These are phyloP conservation scores for Sebastes iracundus DNA, from an alignment of 2,797 vertebrate genomes.

Conservation along the genomic window DNA sequence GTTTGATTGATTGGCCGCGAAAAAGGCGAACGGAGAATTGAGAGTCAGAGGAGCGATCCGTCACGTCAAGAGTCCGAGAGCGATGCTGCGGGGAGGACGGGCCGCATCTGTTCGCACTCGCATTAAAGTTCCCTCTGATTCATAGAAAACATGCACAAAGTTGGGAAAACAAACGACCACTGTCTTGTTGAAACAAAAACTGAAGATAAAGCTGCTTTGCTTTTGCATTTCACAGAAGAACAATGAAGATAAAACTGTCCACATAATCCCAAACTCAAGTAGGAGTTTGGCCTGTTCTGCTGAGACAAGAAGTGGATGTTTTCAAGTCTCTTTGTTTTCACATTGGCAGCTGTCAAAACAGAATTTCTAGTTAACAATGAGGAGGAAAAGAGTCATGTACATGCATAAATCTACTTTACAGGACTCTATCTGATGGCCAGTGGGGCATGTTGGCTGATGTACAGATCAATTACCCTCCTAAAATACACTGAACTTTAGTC, in stretches of 20 bases:
- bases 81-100: conserved; percentile 19
- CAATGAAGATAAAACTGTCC: conserved; percentile 7
- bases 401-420: background rate
- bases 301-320: background rate
- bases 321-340: conserved; percentile 17
- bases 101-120: conserved; percentile 35
- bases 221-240: conserved; percentile 2
- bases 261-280: background rate
- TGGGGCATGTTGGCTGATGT: background rate
- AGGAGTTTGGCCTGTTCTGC: background rate
- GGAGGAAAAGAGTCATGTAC: background rate
- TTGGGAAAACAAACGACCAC: conserved; percentile 24
- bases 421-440: background rate
- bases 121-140: conserved; percentile 30
- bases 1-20: conserved; percentile 57
- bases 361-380: background rate
- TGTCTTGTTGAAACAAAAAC: conserved; percentile 3
- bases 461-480: background rate
- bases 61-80: conserved; percentile 50
- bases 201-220: conserved; percentile 19
- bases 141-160: conserved; percentile 8
- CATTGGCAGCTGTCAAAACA: background rate
- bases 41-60: conserved; percentile 51
- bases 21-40: conserved; percentile 32
- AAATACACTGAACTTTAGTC: background rate